Evolutionary conservation across 2,113 vertebrate genomes (phyloP), one percentile per base, ranked within the genome.

Genomic region (Actinemys pallida): DNA sequence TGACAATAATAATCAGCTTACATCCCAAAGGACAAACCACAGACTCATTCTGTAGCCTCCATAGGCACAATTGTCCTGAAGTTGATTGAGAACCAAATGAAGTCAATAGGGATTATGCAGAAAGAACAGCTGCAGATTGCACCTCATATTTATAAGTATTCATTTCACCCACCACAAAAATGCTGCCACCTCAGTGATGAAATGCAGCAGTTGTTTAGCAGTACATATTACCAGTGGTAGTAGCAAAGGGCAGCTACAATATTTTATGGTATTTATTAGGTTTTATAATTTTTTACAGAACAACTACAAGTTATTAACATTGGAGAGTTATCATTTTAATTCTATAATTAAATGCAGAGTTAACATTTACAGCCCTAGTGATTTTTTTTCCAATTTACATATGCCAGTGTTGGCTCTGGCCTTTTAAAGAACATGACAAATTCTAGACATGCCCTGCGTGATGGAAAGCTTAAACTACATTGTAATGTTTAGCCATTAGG

Each of bases 401-500:
- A 2, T 35, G 25, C 8, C 47, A 75, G 87, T 59, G 72, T 59
- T 62, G n/a, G 56, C 31, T 84, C 39, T 24, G 2, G 86, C 19
- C 29, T 84, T 42, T 54, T 16, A 47, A 90, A 84, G 6, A 11
- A 49, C 0, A 0, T 27, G 35, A 84, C 39, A 76, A n/a, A 54
- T 81, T 54, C 47, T 29, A 42, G 14, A 49, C 5, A 19, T 3
- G 35, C 54, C 8, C 25, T 88, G 42, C 0, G 0, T 13, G 35
- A 45, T 6, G 50, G 47, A 62, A 16, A 81, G 31, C 62, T 65
- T 35, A 65, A 65, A 65, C 31, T 65, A 65, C 62, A 4, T 19
- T 35, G 62, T 19, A 65, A 65, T 65, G 3, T 35, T 65, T 65
- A 65, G 62, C 31, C 62, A 65, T 16, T 65, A 65, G 31, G 6